Base-by-base conservation (phyloP, 2,113 vertebrate species). In the Bambusicola thoracicus region DNA sequence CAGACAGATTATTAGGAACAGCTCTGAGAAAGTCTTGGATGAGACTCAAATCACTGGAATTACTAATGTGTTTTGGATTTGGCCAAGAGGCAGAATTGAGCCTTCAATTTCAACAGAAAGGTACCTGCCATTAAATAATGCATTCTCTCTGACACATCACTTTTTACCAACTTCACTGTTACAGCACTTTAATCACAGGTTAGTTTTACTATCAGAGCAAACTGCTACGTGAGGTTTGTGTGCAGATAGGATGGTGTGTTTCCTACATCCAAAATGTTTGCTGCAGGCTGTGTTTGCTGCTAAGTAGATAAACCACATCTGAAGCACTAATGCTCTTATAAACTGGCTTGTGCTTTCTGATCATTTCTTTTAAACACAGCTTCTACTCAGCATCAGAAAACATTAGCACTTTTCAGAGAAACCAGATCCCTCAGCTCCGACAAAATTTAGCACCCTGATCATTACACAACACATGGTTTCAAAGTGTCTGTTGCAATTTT, bases 261-360 rank as follows among this genome's bases (percentile, higher is more conserved):
- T 95, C 43, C 14, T 55, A 95, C 96, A 93, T 90, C 86, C 75
- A 81, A 90, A 96, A 94, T 81, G 70, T 72, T 94, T 95, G 83
- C 94, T 96, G 89, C 92, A 94, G 83, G 73, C 87, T 91, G 76
- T 22, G 66, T 91, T 97, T 84, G 84, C 85, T 93, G 92, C 51
- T 97, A 94, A 95, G 93, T 93, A 94, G 95, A 93, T 87, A 97
- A 95, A 97, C 95, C 93, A 98, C 95, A 97, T 97, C 95, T 96
- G 81, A 97, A 95, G 88, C 84, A 81, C 80, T 89, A 96, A 96
- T 93, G 94, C 65, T 90, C 81, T 97, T 92, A 93, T 97, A 97
- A 97, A 97, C 41, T 66, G 81, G n/a, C 73, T 95, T 94, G 72
- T 84, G 53, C 49, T 96, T 89, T 97, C 90, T 97, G 96, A 96